Base-by-base conservation (phyloP, 2,113 vertebrate genomes). In the Vulpes ferrilata region DNA sequence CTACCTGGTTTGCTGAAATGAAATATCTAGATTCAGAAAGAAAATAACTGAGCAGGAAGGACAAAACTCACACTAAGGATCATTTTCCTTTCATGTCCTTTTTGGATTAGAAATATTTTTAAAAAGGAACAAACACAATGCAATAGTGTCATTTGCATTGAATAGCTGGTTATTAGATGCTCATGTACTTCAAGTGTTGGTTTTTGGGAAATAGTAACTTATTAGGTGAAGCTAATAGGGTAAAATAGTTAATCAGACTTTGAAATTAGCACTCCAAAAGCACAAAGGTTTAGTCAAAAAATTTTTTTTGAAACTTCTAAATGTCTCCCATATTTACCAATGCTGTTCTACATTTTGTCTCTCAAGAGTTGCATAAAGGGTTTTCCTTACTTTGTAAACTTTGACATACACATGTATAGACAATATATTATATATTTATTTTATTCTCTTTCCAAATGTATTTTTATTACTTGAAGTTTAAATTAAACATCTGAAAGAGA, bases 401-500 rank as follows among this genome's bases (percentile, higher is more conserved):
- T 90, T 90, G 51, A 22, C 20, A 67, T 87, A 62, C 3, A 80
- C 12, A 22, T 71, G 6, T 79, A 57, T 74, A 73, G 23, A 59
- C 83, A 88, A 38, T 27, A 51, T 48, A 25, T 32, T 38, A n/a
- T 22, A 5, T 65, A 53, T 83, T 59, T 82, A 43, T 88, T 87
- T 93, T 73, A 60, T 38, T 51, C 11, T 57, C 35, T 51, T 95
- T 93, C 30, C n/a, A 74, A 82, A 91, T 79, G 51, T 43, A 25
- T 59, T 51, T 96, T 74, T 69, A 90, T 88, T 92, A 73, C 53
- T 78, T 71, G 60, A 87, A 93, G 25, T 93, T 95, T 97, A 57
- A 88, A 1, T 57, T 38, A 43, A 53, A 5, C 0, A 3, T 64
- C 80, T 95, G 35, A 48, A 95, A 81, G 64, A 95, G 60, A 43